phyloP scores from a whole-genome alignment of 2,113 vertebrate genomes.

The Dicentrarchus labrax region DNA sequence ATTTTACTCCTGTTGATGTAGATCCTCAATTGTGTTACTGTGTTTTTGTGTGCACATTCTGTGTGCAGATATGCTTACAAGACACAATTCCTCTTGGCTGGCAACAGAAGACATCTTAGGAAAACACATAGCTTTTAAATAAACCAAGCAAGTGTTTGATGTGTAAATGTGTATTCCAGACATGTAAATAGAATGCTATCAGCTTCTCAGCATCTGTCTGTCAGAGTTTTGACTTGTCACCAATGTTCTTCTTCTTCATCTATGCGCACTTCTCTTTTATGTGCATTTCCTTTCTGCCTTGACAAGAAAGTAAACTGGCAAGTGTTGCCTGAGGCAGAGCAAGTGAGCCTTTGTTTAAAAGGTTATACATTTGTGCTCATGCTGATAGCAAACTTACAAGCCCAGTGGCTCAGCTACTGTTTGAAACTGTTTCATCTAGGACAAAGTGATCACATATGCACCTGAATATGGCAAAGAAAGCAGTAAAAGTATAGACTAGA shows the following conservation, averaged over 20 bases:
- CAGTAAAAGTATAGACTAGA: background rate
- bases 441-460: constrained; percentile 46
- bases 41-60: constrained; percentile 12
- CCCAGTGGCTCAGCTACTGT: constrained; percentile 38
- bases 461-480: constrained; percentile 21
- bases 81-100: constrained; percentile 26
- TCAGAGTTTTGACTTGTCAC: constrained; percentile 72
- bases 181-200: constrained; percentile 69
- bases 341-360: constrained; percentile 75
- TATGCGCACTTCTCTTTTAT: constrained; percentile 46
- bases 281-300: constrained; percentile 60
- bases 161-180: constrained; percentile 78
- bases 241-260: constrained; percentile 70
- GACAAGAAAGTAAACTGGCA: constrained; percentile 74
- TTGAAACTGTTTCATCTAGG: constrained; percentile 45
- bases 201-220: constrained; percentile 67
- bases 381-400: constrained; percentile 61
- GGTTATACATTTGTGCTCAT: constrained; percentile 68
- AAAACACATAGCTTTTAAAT: constrained; percentile 59
- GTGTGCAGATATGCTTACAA: constrained; percentile 38
- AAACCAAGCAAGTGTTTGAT: constrained; percentile 72
- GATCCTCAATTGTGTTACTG: constrained; percentile 12
- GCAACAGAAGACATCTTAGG: constrained; percentile 41
- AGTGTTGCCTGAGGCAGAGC: constrained; percentile 74
- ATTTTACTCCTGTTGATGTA: constrained; percentile 31